These are phyloP conservation scores for Eumaeus atala DNA, from an alignment of 1,140 invertebrate species.

Conservation along the genomic window DNA sequence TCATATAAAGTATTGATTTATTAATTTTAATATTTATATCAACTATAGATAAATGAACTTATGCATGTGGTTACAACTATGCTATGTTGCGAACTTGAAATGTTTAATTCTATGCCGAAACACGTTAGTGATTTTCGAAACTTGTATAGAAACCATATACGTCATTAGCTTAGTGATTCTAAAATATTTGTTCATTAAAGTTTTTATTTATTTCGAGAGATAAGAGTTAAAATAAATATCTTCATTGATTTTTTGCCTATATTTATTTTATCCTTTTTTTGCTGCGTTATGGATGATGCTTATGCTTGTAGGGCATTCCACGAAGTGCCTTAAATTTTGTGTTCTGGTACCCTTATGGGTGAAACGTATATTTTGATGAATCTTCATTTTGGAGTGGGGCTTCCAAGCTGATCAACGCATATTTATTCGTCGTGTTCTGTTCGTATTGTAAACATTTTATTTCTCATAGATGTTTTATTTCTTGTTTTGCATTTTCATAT, in stretches of 20 bases:
- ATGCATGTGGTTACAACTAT: constrained; percentile 2
- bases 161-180: constrained; percentile 23
- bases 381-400: too few relatives aligned
- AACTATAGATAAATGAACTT: neutral
- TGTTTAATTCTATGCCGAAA: constrained; percentile 14
- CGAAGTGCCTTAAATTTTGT: constrained; percentile 25
- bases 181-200: constrained; percentile 50
- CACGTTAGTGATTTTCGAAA: constrained; percentile 3
- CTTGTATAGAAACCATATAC: constrained; percentile 17
- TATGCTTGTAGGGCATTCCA: constrained; percentile 13
- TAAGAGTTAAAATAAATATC: constrained; percentile 60
- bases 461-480: too few relatives aligned
- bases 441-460: too few relatives aligned
- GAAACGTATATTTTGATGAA: too few relatives aligned
- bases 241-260: constrained; percentile 47
- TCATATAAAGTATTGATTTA: neutral
- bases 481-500: too few relatives aligned
- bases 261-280: constrained; percentile 34
- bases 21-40: constrained; percentile 1
- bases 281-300: constrained; percentile 20
- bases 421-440: too few relatives aligned
- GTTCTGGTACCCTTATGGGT: too few relatives aligned
- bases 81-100: constrained; percentile 5
- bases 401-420: too few relatives aligned
- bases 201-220: constrained; percentile 58